Base-by-base conservation (phyloP, 2,888 invertebrate species). In the Ophraella communa region DNA sequence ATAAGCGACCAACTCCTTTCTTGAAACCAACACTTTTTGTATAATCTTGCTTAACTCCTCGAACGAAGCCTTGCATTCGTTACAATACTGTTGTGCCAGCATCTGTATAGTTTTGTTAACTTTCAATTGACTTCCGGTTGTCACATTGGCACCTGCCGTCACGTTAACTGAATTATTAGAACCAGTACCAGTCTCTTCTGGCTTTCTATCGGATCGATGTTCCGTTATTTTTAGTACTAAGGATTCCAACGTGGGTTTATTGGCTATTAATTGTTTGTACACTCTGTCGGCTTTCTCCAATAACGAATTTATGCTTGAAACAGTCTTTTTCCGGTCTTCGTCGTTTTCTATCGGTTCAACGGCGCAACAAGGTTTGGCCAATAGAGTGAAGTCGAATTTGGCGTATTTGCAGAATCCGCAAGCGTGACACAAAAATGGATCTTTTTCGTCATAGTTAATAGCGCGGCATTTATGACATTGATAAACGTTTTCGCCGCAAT, bases 381-480 rank as follows among this genome's bases (percentile, higher is more conserved):
- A 91, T 63, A 98, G 86, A 8, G 94, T 94, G 83, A 96, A 95
- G 83, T 99, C 98, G 81, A 98, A 98, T 83, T 98, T 97, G 33
- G 98, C 98, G 83, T 98, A 98, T 84, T 98, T 98, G 85, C 98
- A 99, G 85, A 96, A 98, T 1, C 98, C 98, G 83, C 99, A 99
- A 3, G 97, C 94, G 83, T 98, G 98, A 79, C 99, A 99, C 21
- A 99, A 85, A 88, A 98, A 99, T 0, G 98, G 98, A 83, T 98
- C 98, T 81, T 97, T 96, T 81, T 98, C 98, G 81, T 98, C 98
- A 82, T 98, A 98, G 83, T 99, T 98, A 74, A 99, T 99, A 0
- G 98, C 96, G 21, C 93, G 89, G 84, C 98, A 99, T 84, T 98
- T 98, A 84, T 98, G 97, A 77, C 98, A 99, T 78, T 99, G 99